phyloP scores from a whole-genome alignment of 2,888 invertebrate genomes.

The Hecatera dysodea region DNA sequence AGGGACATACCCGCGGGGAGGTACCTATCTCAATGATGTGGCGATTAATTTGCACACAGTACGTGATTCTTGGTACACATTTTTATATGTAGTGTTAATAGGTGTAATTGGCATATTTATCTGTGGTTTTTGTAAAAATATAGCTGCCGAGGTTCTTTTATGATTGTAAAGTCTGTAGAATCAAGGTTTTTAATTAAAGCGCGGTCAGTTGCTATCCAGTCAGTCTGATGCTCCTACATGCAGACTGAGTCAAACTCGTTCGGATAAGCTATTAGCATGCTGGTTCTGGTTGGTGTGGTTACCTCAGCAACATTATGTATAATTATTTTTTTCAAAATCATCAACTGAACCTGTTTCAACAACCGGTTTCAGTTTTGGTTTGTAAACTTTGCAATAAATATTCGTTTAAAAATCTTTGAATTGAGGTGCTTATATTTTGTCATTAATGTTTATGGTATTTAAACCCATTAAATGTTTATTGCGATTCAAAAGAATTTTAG shows the following conservation, averaged over 20 bases:
- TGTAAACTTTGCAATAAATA: slow-evolving; percentile 30
- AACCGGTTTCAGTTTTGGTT: slow-evolving; percentile 39
- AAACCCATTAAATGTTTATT: slow-evolving; percentile 2
- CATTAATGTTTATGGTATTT: slow-evolving; percentile 13
- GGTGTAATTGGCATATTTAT: slow-evolving; percentile 7
- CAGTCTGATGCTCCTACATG: neutral
- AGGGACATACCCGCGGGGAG: slow-evolving; percentile 65
- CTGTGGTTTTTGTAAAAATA: slow-evolving; percentile 1
- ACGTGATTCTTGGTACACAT: slow-evolving; percentile 35
- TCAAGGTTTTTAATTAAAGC: neutral
- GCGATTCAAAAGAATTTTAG: neutral
- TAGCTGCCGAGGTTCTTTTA: neutral
- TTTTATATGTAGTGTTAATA: slow-evolving; percentile 27
- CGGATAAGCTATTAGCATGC: slow-evolving; percentile 8
- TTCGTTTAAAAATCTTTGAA: slow-evolving; percentile 18
- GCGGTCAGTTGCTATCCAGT: slow-evolving; percentile 14
- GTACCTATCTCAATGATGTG: slow-evolving; percentile 55
- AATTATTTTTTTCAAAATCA: slow-evolving; percentile 41
- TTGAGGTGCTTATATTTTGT: slow-evolving; percentile 12
- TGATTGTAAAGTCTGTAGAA: neutral
- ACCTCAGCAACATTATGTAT: slow-evolving; percentile 24
- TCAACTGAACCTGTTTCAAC: slow-evolving; percentile 22
- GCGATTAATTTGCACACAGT: slow-evolving; percentile 41
- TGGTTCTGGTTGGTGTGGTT: slow-evolving; percentile 1
- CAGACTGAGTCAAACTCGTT: slow-evolving; percentile 15